Evolutionary conservation across 2,113 vertebrate species (phyloP).

Genomic region (Embiotoca jacksoni): DNA sequence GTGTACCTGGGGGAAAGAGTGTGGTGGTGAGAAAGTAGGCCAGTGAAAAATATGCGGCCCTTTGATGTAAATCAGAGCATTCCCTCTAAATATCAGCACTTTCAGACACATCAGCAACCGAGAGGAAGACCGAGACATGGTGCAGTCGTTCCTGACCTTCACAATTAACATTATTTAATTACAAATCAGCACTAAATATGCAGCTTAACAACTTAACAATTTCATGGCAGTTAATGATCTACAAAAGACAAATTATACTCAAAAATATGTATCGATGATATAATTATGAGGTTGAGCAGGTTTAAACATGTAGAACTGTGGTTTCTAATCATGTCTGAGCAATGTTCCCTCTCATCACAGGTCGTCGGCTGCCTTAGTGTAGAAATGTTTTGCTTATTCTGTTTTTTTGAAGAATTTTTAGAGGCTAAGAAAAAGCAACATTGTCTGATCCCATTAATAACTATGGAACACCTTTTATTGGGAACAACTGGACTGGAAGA

Average conservation of each 20-base stretch:
- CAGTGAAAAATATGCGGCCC: slow-evolving; percentile 79
- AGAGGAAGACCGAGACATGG: slow-evolving; percentile 43
- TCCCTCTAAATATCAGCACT: slow-evolving; percentile 77
- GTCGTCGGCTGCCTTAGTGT: neutral
- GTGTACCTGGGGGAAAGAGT: slow-evolving; percentile 86
- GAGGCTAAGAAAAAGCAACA: neutral
- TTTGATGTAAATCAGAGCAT: slow-evolving; percentile 84
- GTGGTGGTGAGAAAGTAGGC: slow-evolving; percentile 80
- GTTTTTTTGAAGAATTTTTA: neutral
- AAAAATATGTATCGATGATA: neutral
- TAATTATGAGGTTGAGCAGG: neutral
- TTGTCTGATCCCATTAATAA: neutral
- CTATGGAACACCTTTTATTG: neutral
- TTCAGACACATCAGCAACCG: slow-evolving; percentile 57
- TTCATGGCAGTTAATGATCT: slow-evolving; percentile 9
- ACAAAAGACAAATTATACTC: neutral
- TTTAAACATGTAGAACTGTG: neutral
- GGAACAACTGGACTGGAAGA: neutral
- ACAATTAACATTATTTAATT: slow-evolving; percentile 44
- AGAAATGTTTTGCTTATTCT: neutral
- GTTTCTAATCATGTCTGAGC: neutral
- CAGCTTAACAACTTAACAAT: neutral
- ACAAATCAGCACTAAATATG: slow-evolving; percentile 27
- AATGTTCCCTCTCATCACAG: neutral
- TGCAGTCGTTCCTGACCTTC: slow-evolving; percentile 53